Percentiles rank a stretch among this genome's conserved stretches.
Conservation (phyloP, 2,113 vertebrate genomes). For the Thunnus maccoyii region DNA sequence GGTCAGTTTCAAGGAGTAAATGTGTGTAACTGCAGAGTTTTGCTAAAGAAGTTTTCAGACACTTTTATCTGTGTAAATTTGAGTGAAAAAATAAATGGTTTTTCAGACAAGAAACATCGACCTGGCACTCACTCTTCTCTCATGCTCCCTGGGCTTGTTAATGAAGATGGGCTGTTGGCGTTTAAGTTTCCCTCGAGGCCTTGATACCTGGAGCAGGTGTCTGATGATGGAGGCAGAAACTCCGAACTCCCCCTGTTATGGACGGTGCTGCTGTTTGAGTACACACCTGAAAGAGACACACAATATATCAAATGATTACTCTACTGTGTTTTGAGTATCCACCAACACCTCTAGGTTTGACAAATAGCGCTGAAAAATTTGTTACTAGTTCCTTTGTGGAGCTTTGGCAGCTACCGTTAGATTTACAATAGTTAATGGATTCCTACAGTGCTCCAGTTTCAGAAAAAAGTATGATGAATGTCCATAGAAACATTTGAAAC, state of each 20-base stretch:
- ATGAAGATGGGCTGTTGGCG: constrained; percentile 52
- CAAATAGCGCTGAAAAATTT: neutral
- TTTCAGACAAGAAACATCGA: too few relatives aligned
- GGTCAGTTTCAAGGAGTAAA: neutral
- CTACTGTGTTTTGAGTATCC: neutral
- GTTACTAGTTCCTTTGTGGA: neutral
- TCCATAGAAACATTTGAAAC: neutral
- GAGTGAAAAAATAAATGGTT: neutral
- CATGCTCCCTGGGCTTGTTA: constrained; percentile 54
- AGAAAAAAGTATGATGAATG: neutral
- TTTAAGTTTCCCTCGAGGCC: constrained; percentile 68
- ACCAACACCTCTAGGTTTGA: neutral
- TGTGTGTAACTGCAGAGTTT: neutral
- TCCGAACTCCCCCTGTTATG: constrained; percentile 56
- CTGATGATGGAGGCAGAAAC: constrained; percentile 60
- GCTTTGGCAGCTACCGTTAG: neutral
- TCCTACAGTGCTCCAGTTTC: neutral
- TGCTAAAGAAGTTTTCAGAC: constrained; percentile 1
- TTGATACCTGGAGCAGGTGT: constrained; percentile 60
- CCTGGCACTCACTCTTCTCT: constrained; percentile 68
- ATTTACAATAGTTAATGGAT: neutral
- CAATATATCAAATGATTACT: neutral
- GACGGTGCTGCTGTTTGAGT: constrained; percentile 48
- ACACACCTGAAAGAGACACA: constrained; percentile 63
- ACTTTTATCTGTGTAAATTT: neutral